Evolutionary conservation across 2,797 vertebrate species (phyloP), one percentile per base, ranked within the genome.

Genomic region (Coregonus sp.): DNA sequence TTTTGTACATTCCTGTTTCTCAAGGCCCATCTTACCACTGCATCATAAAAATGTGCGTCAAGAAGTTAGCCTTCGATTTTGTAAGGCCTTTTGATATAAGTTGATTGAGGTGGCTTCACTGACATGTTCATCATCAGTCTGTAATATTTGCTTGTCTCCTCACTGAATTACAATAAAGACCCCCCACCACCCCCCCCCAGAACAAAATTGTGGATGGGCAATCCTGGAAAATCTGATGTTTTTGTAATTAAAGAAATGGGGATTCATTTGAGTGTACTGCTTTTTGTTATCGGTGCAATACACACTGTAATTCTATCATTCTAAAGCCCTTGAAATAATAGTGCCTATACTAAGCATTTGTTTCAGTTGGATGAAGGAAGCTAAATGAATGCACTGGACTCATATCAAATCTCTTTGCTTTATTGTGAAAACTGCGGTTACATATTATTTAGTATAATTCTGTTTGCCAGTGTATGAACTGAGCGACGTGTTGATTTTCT

Each of bases 181-280:
- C 37, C 6, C 37, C 74, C 18, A 1, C 4, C 15, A 35, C 15
- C 81, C 66, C 9, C 0, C 59, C 67, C 12, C n/a, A n/a, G 52
- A 65, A 72, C n/a, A 29, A 37, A 33, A 47, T 52, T 25, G 25
- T 25, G 25, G 25, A 25, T 25, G 52, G 80, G 71, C 69, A 73
- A 75, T 83, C 82, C 87, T 79, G 84, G 75, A 75, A 85, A 78
- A n/a, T 68, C 37, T 77, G 82, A 77, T 85, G 73, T 89, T 78
- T 87, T 93, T 94, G 87, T 90, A 91, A 92, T 82, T 84, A 91
- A 93, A 90, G 81, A 87, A 84, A 82, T 72, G 75, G 81, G 82
- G 77, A 81, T 61, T 81, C 76, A 84, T 31, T 11, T 47, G 6
- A 37, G 9, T 16, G 35, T 85, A 76, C 80, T 61, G 33, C 35